These are phyloP conservation scores for Ectemnius cavifrons DNA, from an alignment of 2,888 invertebrate species.

Conservation along the genomic window DNA sequence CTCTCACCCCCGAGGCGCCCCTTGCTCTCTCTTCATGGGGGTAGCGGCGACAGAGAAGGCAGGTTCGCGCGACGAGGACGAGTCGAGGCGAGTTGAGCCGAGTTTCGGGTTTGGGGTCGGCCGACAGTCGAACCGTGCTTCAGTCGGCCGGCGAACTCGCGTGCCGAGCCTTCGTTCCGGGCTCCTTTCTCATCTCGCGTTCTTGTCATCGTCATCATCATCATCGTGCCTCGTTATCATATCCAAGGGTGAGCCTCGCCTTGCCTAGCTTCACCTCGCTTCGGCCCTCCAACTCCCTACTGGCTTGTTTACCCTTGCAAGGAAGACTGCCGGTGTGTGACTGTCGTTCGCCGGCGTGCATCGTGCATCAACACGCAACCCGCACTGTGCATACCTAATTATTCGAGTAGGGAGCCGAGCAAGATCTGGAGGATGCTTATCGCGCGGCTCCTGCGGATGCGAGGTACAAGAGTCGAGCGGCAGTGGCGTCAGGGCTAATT, in stretches of 20 bases:
- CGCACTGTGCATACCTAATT: neutral
- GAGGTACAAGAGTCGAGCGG: neutral
- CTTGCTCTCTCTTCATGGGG: slow-evolving; percentile 31
- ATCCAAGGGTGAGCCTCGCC: neutral
- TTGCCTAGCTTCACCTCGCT: no score
- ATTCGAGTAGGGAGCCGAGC: neutral
- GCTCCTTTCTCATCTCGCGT: slow-evolving; percentile 36
- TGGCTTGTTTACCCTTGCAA: no score
- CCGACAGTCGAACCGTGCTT: slow-evolving; percentile 71
- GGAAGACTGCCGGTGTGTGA: neutral
- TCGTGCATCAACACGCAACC: neutral
- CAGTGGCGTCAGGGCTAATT: neutral
- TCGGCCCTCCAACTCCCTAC: neutral
- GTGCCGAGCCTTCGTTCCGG: slow-evolving; percentile 71
- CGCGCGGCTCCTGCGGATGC: neutral
- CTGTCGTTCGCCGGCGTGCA: neutral
- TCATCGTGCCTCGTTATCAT: neutral
- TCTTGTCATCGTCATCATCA: neutral
- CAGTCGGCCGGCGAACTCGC: slow-evolving; percentile 78
- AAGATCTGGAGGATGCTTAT: slow-evolving; percentile 13
- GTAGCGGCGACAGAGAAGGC: slow-evolving; percentile 58
- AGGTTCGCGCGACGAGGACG: slow-evolving; percentile 68
- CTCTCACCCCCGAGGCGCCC: slow-evolving; percentile 52
- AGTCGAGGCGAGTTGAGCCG: slow-evolving; percentile 58
- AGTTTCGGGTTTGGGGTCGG: slow-evolving; percentile 62